Base-by-base conservation (phyloP, 2,888 invertebrate species). In the Cynaeus angustus region DNA sequence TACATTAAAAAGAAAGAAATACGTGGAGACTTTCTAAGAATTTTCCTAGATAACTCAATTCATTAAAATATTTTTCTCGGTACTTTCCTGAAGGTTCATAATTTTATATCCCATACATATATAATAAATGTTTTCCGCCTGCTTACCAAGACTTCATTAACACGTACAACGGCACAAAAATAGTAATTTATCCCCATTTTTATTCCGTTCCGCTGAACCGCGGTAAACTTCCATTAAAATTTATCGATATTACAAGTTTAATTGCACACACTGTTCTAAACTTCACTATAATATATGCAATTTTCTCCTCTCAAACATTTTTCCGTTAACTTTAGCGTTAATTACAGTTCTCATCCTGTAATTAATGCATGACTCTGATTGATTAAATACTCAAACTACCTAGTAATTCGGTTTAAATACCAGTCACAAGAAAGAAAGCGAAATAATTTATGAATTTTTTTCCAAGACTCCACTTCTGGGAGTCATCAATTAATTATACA, bases 351-450 rank as follows among this genome's bases (percentile, higher is more conserved):
- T 52, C 28, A 38, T 46, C 41, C 28, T 30, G 8, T 46, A 41
- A 41, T 13, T 62, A 26, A 64, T 64, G 43, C 14, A 64, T 64
- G 53, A 52, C 38, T 43, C 26, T 53, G 64, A 64, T 53, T 53
- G 53, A 64, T 52, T 53, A 64, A 53, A 30, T 50, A 28, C 38
- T 13, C 21, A 14, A 45, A 13, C 30, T 10, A 38, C 9, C 13
- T 14, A 38, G 5, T 30, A 37, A 21, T 16, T 12, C 10, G 41
- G 41, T 33, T 9, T 48, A 46, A 61, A 33, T 46, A 46, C 33
- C 38, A 33, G 6, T 33, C 33, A n/a, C n/a, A n/a, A n/a, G n/a
- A n/a, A n/a, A n/a, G 33, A 6, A 9, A 7, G n/a, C 33, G 33
- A 7, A 33, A 33, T 33, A 33, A 33, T 33, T 33, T n/a, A 33